Percentiles rank a stretch among this genome's conserved stretches.
Conservation (phyloP, 2,797 vertebrate species). For the Aselliscus stoliczkanus region DNA sequence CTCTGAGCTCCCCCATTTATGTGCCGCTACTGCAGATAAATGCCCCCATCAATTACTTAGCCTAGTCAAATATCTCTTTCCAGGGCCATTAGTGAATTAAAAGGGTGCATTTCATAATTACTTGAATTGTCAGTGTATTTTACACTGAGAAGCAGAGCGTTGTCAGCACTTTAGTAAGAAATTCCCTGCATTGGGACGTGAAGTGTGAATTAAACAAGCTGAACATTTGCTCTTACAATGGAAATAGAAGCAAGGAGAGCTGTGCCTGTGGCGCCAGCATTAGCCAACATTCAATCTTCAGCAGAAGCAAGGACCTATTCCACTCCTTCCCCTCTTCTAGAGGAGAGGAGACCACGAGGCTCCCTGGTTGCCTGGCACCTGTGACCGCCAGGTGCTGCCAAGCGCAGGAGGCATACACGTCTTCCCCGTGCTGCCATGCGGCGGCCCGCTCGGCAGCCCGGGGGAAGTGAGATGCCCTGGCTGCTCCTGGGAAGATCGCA, state of each 20-base stretch:
- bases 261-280: accelerated
- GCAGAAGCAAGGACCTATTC: accelerated
- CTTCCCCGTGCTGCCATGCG: accelerated
- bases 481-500: neutral
- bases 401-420: accelerated
- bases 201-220: no score
- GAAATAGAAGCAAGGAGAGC: neutral
- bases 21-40: neutral
- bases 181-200: accelerated
- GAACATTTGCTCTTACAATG: accelerated
- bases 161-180: accelerated
- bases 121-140: neutral
- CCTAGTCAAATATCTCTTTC: neutral
- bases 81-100: neutral
- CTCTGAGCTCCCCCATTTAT: neutral
- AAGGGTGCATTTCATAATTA: accelerated
- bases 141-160: no score
- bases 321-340: neutral
- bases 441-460: neutral
- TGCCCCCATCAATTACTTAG: neutral
- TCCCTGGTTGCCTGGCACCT: no score
- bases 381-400: accelerated
- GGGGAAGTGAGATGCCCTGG: neutral
- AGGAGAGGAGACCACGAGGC: no score
- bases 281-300: accelerated